Conservation (phyloP, 2,888 invertebrate genomes). For the Napeogenes sylphis region DNA sequence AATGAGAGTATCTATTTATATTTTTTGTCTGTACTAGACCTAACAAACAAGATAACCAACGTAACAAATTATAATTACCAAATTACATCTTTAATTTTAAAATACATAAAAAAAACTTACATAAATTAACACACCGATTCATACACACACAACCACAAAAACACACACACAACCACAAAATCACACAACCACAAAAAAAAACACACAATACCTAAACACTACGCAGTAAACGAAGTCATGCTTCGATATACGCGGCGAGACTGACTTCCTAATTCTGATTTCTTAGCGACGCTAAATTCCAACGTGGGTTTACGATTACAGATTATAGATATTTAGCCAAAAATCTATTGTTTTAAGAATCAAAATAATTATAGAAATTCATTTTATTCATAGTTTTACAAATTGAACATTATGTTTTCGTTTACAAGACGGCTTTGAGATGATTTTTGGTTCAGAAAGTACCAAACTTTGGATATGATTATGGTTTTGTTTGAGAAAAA, state of each 20-base stretch:
- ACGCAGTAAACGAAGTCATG: slow-evolving; percentile 42
- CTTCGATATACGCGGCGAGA: slow-evolving; percentile 57
- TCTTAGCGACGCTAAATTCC: slow-evolving; percentile 39
- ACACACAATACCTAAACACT: slow-evolving; percentile 24
- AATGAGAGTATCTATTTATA: too few relatives aligned
- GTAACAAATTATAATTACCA: neutral
- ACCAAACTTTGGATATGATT: too few relatives aligned
- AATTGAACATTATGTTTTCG: too few relatives aligned
- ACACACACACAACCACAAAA: slow-evolving; percentile 21
- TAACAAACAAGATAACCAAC: neutral
- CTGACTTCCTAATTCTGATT: slow-evolving; percentile 58
- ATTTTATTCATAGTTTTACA: too few relatives aligned
- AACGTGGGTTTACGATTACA: slow-evolving; percentile 35
- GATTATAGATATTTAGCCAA: slow-evolving; percentile 4
- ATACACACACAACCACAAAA: slow-evolving; percentile 6
- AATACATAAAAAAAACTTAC: slow-evolving; percentile 16
- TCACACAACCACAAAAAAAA: slow-evolving; percentile 15
- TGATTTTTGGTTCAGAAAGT: too few relatives aligned
- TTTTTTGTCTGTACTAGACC: too few relatives aligned
- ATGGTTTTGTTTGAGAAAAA: too few relatives aligned
- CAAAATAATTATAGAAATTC: too few relatives aligned
- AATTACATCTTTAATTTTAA: slow-evolving; percentile 5
- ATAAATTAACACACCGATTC: neutral
- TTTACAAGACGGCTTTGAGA: too few relatives aligned
- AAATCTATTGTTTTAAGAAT: too few relatives aligned